Percentiles rank a stretch among this genome's conserved stretches.
phyloP scores from a whole-genome alignment of 1,140 invertebrate genomes.

The Atta cephalotes region DNA sequence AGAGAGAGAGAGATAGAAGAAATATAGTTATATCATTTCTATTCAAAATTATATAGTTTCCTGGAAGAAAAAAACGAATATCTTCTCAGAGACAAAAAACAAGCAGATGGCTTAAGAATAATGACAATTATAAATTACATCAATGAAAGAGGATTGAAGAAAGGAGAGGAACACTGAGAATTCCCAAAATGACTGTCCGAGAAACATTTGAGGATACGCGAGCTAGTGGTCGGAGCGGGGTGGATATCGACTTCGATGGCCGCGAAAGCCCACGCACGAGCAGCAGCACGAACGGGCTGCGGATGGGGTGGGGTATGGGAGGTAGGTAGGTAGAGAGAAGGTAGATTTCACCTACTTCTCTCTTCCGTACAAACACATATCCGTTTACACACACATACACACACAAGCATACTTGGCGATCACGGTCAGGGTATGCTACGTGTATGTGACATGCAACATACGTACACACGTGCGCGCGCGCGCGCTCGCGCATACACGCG shows the following conservation, averaged over 20 bases:
- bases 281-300: slow-evolving; percentile 57
- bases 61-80: not conserved
- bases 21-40: slow-evolving; percentile 42
- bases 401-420: not conserved
- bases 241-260: slow-evolving; percentile 78
- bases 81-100: not conserved
- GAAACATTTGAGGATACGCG: slow-evolving; percentile 67
- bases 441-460: slow-evolving; percentile 16
- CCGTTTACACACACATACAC: slow-evolving; percentile 24
- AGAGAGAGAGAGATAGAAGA: not conserved
- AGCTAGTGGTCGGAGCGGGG: slow-evolving; percentile 61
- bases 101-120: not conserved
- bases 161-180: slow-evolving; percentile 19
- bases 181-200: slow-evolving; percentile 40
- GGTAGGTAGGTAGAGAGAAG: slow-evolving; percentile 23
- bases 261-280: slow-evolving; percentile 73
- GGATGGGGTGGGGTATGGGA: not conserved
- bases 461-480: not conserved
- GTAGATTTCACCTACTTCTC: slow-evolving; percentile 66
- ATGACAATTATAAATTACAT: not conserved
- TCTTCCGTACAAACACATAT: slow-evolving; percentile 59
- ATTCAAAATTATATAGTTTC: not conserved
- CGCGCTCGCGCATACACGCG: not conserved
- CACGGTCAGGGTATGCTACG: slow-evolving; percentile 47
- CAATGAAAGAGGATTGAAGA: slow-evolving; percentile 6